These are phyloP conservation scores for Laspeyria flexula DNA, from an alignment of 2,888 invertebrate genomes.

Conservation along the genomic window DNA sequence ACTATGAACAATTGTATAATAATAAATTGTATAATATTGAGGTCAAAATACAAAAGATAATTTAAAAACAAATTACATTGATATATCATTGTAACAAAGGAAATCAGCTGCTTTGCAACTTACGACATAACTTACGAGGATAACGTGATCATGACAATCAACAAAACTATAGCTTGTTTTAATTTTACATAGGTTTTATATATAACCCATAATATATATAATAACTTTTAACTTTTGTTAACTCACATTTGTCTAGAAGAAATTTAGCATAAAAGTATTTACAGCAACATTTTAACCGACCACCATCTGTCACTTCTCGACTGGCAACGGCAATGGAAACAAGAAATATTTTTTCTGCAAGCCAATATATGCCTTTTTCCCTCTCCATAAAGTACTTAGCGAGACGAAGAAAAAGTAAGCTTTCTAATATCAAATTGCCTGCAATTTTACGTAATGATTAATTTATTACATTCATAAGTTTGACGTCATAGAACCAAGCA, in stretches of 20 bases:
- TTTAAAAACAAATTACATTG: too few relatives aligned
- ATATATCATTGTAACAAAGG: too few relatives aligned
- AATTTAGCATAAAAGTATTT: conserved; percentile 84
- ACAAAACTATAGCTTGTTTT: too few relatives aligned
- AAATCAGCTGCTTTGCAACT: too few relatives aligned
- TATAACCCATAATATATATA: too few relatives aligned
- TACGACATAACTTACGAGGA: too few relatives aligned
- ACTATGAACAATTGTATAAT: conserved; percentile 49
- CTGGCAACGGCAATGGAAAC: conserved; percentile 77
- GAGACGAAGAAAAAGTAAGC: conserved; percentile 69
- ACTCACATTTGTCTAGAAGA: conserved; percentile 82
- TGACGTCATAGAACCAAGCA: too few relatives aligned
- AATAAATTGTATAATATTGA: too few relatives aligned
- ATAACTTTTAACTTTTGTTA: not conserved
- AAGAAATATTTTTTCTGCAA: conserved; percentile 84
- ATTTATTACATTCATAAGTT: too few relatives aligned
- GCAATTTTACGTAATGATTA: conserved; percentile 31
- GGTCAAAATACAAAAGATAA: too few relatives aligned
- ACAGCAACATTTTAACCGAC: conserved; percentile 78
- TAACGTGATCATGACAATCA: too few relatives aligned
- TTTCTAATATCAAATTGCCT: conserved; percentile 74
- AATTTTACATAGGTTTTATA: too few relatives aligned
- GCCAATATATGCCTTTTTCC: conserved; percentile 84
- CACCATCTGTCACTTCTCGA: conserved; percentile 74
- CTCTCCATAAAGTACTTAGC: conserved; percentile 71